Evolutionary conservation across 2,797 vertebrate species (phyloP).

Genomic region (Sebastolobus altivelis): DNA sequence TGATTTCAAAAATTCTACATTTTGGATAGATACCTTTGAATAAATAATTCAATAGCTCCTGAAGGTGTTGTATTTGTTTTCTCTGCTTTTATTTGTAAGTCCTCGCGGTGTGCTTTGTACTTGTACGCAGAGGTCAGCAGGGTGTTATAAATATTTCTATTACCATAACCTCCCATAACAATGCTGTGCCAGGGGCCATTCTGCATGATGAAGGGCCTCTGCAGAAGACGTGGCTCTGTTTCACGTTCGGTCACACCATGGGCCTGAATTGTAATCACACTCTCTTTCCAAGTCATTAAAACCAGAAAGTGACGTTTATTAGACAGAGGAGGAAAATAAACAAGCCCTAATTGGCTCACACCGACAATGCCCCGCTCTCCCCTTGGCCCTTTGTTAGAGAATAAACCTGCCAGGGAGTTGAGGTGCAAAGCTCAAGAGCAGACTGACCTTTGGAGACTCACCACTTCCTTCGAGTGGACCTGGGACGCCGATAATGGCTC

Average conservation of each 20-base stretch:
- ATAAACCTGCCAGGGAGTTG: conserved; percentile 62
- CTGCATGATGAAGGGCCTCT: conserved; percentile 52
- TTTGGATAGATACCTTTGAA: conserved; percentile 2
- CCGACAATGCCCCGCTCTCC: conserved; percentile 38
- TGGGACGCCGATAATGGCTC: conserved; percentile 29
- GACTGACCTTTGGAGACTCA: conserved; percentile 66
- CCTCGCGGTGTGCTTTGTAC: conserved; percentile 38
- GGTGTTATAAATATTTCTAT: conserved; percentile 72
- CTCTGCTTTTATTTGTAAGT: conserved; percentile 31
- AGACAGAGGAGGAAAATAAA: conserved; percentile 82
- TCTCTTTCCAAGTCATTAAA: conserved; percentile 81
- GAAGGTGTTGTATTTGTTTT: conserved; percentile 38
- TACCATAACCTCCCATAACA: conserved; percentile 71
- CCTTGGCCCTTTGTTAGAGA: conserved; percentile 59
- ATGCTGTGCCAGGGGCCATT: conserved; percentile 54
- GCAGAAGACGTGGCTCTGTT: conserved; percentile 52
- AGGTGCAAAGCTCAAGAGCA: conserved; percentile 61
- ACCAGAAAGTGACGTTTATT: conserved; percentile 81
- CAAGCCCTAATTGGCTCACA: conserved; percentile 80
- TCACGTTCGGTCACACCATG: conserved; percentile 67
- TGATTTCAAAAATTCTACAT: not conserved
- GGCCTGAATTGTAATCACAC: conserved; percentile 78
- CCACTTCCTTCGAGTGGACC: conserved; percentile 26
- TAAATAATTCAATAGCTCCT: conserved; percentile 24
- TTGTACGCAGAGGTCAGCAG: conserved; percentile 56